These are phyloP conservation scores for Stegastes partitus DNA, from an alignment of 2,113 vertebrate genomes.

Conservation along the genomic window DNA sequence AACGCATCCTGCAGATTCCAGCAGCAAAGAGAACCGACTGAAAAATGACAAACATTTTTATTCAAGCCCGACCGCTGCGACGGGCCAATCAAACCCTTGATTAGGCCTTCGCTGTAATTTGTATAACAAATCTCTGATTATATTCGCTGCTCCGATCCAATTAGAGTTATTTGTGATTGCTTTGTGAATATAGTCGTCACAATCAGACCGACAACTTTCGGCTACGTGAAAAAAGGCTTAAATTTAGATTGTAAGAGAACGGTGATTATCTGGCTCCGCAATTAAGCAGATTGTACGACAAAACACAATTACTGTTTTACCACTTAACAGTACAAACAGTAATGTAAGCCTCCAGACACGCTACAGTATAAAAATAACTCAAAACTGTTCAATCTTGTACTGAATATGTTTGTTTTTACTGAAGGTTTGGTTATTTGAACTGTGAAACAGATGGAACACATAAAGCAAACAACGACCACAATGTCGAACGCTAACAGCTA, in stretches of 20 bases:
- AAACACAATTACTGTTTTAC: conserved; percentile 11
- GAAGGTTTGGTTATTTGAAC: too few species aligned
- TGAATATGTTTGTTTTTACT: too few species aligned
- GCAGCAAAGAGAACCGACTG: conserved; percentile 22
- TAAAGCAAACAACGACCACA: too few species aligned
- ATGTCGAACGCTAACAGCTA: too few species aligned
- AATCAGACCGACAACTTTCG: conserved; percentile 16
- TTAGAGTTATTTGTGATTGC: conserved; percentile 24
- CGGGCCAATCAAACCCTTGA: conserved; percentile 34
- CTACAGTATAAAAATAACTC: too few species aligned
- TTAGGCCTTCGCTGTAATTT: conserved; percentile 9
- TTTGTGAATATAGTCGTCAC: conserved; percentile 16
- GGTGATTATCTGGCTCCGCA: not conserved
- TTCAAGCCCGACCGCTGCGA: not conserved
- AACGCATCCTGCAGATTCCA: conserved; percentile 64
- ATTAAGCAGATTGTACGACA: not conserved
- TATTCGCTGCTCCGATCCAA: not conserved
- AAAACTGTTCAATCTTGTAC: too few species aligned
- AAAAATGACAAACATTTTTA: conserved; percentile 71
- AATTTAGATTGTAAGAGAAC: not conserved
- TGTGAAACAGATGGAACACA: too few species aligned
- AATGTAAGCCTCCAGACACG: too few species aligned
- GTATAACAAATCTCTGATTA: conserved; percentile 37
- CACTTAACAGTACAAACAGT: too few species aligned
- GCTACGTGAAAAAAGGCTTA: not conserved